phyloP scores from a whole-genome alignment of 2,797 vertebrate genomes.

The Periophthalmus magnuspinnatus region DNA sequence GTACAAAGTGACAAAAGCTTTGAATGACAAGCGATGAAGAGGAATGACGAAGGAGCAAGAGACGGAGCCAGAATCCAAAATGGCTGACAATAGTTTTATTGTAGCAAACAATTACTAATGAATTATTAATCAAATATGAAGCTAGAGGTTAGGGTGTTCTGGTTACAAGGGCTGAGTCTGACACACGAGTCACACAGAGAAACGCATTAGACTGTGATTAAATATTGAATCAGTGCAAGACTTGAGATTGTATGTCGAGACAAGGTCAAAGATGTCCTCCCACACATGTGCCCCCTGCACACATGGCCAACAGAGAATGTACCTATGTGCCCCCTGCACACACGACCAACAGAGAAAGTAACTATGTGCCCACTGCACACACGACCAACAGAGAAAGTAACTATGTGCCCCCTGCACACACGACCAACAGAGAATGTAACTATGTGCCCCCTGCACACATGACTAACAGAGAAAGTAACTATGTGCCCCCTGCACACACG shows the following conservation, averaged over 20 bases:
- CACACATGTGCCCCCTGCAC: conserved; percentile 17
- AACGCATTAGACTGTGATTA: conserved; percentile 33
- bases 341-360: too few species aligned
- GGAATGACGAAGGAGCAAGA: conserved; percentile 16
- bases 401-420: too few species aligned
- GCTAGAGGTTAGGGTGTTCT: conserved; percentile 25
- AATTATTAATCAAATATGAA: conserved; percentile 44
- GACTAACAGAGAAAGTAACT: too few species aligned
- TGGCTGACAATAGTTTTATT: conserved; percentile 47
- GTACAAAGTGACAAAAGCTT: conserved; percentile 50
- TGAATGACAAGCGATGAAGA: conserved; percentile 57
- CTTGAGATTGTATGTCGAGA: conserved; percentile 30
- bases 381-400: too few species aligned
- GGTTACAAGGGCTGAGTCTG: conserved; percentile 21
- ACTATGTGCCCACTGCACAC: too few species aligned
- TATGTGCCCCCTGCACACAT: too few species aligned
- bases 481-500: too few species aligned
- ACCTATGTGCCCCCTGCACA: background rate
- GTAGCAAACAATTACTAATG: conserved; percentile 38
- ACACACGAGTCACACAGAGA: conserved; percentile 17
- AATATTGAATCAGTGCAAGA: conserved; percentile 58
- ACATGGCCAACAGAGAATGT: background rate
- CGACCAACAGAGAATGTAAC: too few species aligned
- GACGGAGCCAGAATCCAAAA: conserved; percentile 37
- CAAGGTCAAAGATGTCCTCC: conserved; percentile 55